A percentile compares a stretch with the other conserved stretches of the same genome.
These are phyloP conservation scores for Choloepus hoffmanni DNA, from an alignment of 2,113 vertebrate genomes.

Conservation along the genomic window DNA sequence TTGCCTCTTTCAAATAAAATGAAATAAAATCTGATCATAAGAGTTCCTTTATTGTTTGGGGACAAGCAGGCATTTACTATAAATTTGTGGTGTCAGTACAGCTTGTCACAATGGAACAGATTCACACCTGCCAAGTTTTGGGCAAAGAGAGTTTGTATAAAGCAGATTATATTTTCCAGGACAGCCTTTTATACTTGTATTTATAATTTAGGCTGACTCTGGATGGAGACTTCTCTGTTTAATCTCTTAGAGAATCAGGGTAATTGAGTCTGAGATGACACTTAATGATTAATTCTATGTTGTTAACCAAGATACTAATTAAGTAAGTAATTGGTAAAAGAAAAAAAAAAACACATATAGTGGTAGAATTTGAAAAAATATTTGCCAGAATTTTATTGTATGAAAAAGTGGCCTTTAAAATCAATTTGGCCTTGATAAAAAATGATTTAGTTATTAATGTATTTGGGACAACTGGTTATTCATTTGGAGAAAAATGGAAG, in stretches of 20 bases:
- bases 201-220: not conserved
- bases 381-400: conserved; percentile 34
- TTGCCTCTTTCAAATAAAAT: conserved; percentile 35
- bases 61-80: not conserved
- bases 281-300: not conserved
- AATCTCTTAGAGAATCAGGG: not conserved
- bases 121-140: conserved; percentile 13
- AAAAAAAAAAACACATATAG: not conserved
- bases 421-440: not conserved
- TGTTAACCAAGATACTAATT: not conserved
- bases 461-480: not conserved
- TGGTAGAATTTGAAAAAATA: not conserved
- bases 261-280: conserved; percentile 19
- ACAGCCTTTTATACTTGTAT: not conserved
- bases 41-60: not conserved
- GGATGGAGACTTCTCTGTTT: not conserved
- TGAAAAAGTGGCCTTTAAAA: not conserved
- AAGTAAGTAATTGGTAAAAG: conserved; percentile 4
- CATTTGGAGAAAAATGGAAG: conserved; percentile 1
- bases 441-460: not conserved
- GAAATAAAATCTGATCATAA: not conserved
- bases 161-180: conserved; percentile 40
- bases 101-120: not conserved
- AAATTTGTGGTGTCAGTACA: conserved; percentile 1
- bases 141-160: not conserved